Conservation (phyloP, 1,140 invertebrate genomes). For the Andricus grossulariae region DNA sequence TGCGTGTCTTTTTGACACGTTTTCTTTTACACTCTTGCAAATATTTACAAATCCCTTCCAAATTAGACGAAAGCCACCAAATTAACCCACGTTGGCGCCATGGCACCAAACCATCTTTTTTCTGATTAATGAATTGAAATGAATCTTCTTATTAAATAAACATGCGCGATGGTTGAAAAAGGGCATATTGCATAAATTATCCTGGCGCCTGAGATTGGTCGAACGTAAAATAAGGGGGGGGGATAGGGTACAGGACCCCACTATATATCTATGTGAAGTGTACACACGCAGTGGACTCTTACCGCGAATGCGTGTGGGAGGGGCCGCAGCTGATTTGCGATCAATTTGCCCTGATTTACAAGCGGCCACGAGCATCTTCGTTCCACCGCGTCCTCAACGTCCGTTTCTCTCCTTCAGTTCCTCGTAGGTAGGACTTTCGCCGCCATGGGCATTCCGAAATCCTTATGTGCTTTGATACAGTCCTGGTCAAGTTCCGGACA, state of each 20-base stretch:
- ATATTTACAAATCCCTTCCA: too few species aligned
- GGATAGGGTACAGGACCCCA: neutral
- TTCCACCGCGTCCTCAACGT: conserved; percentile 35
- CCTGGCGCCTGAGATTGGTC: conserved; percentile 4
- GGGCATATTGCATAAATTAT: conserved; percentile 8
- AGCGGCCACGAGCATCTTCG: conserved; percentile 61
- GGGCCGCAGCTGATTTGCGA: conserved; percentile 68
- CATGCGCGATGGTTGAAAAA: neutral
- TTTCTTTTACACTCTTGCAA: too few species aligned
- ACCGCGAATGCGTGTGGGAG: conserved; percentile 60
- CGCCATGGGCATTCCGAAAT: conserved; percentile 47
- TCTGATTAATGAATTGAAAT: too few species aligned
- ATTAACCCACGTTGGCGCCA: too few species aligned
- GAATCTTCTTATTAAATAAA: too few species aligned
- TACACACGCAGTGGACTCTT: conserved; percentile 34
- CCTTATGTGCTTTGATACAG: conserved; percentile 46
- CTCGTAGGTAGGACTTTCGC: conserved; percentile 38
- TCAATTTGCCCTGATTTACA: conserved; percentile 75
- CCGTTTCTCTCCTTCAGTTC: conserved; percentile 42
- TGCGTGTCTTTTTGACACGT: too few species aligned
- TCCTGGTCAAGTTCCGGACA: conserved; percentile 45
- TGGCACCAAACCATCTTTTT: too few species aligned
- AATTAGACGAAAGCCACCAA: too few species aligned
- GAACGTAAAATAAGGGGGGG: neutral
- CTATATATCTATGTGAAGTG: neutral